Evolutionary conservation across 1,140 invertebrate species (phyloP).

Genomic region (Penaeus indicus): DNA sequence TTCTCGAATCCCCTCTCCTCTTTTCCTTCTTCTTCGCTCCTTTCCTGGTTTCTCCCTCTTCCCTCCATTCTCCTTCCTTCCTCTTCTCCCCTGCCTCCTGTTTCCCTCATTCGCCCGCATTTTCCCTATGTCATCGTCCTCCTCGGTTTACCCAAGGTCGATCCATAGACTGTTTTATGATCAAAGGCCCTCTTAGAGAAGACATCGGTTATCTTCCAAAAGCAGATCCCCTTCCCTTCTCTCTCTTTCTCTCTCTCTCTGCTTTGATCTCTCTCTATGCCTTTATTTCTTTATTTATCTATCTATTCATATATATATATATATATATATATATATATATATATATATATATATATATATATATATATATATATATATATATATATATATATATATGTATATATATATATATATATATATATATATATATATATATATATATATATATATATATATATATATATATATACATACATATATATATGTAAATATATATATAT

Average conservation of each 20-base stretch:
- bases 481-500: not conserved
- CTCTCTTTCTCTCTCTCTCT: no score
- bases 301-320: not conserved
- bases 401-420: conserved; percentile 2
- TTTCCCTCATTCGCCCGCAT: no score
- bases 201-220: not conserved
- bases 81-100: no score
- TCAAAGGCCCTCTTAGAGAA: no score
- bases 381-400: conserved; percentile 18
- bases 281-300: not conserved
- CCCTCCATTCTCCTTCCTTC: no score
- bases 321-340: not conserved
- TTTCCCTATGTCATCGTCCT: no score
- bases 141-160: no score
- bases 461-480: not conserved
- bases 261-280: not conserved
- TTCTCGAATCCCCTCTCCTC: no score
- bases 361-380: conserved; percentile 1
- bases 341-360: conserved; percentile 6
- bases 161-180: no score
- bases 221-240: not conserved
- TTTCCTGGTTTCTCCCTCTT: no score
- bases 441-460: not conserved
- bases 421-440: conserved; percentile 8
- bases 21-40: no score